These are phyloP conservation scores for Lasioglossum albipes DNA, from an alignment of 1,140 invertebrate genomes.

Conservation along the genomic window DNA sequence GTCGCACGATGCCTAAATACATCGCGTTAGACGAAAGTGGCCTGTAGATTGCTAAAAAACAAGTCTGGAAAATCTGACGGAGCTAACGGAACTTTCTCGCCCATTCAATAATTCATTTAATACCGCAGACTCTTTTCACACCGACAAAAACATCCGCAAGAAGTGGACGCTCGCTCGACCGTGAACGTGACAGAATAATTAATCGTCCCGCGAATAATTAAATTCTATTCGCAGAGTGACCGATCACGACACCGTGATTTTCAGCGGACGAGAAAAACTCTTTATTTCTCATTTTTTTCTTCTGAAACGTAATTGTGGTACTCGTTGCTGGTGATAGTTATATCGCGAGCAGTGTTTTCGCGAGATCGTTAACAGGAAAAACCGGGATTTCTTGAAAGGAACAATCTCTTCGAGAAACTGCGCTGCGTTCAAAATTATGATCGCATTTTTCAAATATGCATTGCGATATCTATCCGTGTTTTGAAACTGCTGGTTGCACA, in stretches of 20 bases:
- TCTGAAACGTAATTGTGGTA: too few relatives aligned
- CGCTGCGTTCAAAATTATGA: neutral
- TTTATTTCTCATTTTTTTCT: neutral
- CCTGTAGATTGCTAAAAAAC: neutral
- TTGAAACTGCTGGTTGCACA: neutral
- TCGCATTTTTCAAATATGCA: neutral
- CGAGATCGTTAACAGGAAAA: neutral
- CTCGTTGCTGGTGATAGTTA: neutral
- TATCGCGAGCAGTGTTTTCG: neutral
- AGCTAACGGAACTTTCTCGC: neutral
- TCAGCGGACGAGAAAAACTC: neutral
- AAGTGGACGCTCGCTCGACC: neutral
- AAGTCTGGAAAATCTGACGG: neutral
- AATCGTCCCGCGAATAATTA: neutral
- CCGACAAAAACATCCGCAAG: neutral
- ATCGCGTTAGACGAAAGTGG: neutral
- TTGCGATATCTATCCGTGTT: neutral
- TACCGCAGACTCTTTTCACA: neutral
- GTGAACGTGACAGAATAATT: neutral
- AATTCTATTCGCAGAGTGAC: neutral
- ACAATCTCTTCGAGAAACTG: neutral
- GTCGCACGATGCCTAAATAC: too few relatives aligned
- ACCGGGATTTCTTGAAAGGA: neutral
- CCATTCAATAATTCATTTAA: neutral
- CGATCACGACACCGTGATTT: neutral